Percentiles rank a stretch among this genome's conserved stretches.
phyloP scores from a whole-genome alignment of 1,140 invertebrate genomes.

The Dreissena rostriformis region DNA sequence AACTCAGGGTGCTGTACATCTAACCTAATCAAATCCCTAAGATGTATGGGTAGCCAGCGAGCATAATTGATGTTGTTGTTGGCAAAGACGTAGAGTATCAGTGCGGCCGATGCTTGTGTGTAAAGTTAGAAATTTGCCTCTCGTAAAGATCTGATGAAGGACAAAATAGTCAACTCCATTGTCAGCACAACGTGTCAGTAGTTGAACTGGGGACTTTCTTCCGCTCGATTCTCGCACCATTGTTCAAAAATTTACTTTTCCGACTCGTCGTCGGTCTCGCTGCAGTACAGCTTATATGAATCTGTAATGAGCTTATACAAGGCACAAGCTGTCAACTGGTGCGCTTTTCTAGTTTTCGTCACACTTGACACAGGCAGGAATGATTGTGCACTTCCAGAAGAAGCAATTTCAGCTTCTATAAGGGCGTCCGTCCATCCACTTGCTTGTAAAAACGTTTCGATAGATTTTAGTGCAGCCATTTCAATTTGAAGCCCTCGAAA shows the following conservation, averaged over 20 bases:
- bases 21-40: slow-evolving; percentile 40
- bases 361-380: slow-evolving; percentile 57
- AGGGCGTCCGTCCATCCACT: slow-evolving; percentile 61
- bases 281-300: slow-evolving; percentile 6
- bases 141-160: slow-evolving; percentile 3
- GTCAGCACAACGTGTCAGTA: not conserved
- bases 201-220: not conserved
- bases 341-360: slow-evolving; percentile 40
- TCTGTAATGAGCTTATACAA: slow-evolving; percentile 10
- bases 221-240: not conserved
- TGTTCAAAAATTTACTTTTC: not conserved
- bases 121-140: slow-evolving; percentile 26
- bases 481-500: slow-evolving; percentile 50
- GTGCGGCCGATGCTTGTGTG: not conserved
- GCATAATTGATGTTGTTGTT: slow-evolving; percentile 45
- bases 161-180: slow-evolving; percentile 17
- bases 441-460: slow-evolving; percentile 59
- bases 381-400: slow-evolving; percentile 57
- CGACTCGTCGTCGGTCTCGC: not conserved
- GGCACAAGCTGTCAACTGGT: slow-evolving; percentile 54
- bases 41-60: slow-evolving; percentile 49
- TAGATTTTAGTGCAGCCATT: slow-evolving; percentile 22
- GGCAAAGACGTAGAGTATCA: slow-evolving; percentile 42
- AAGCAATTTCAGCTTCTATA: slow-evolving; percentile 40
- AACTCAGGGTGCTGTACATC: not conserved